Evolutionary conservation across 2,888 invertebrate genomes (phyloP), one percentile per base, ranked within the genome.

Genomic region (Digitonthophagus gazella): DNA sequence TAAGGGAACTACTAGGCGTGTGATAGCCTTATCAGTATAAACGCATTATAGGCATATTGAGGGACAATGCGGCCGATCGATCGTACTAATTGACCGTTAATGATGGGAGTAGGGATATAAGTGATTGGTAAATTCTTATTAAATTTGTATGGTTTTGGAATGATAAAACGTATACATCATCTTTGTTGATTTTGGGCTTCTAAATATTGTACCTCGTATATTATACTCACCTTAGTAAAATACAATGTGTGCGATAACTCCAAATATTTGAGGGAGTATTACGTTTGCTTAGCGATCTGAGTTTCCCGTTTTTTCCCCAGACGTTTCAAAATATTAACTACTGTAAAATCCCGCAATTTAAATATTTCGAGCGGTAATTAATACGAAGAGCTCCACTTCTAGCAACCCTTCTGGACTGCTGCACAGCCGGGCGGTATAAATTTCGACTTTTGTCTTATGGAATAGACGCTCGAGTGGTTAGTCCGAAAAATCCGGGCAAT

Each of bases 361-460:
- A 61, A 18, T 61, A 61, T 61, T 14, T 61, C 20, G 16, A 18
- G 18, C 4, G 19, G 61, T 19, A 61, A 61, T 61, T 61, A 20
- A n/a, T 18, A 19, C 8, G 61, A 18, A 61, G 61, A 19, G 20
- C 61, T n/a, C 15, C 18, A 19, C 19, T 18, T 19, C 18, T 61
- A 19, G 20, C 28, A 44, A 44, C 28, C 28, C 28, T 61, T 20
- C n/a, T n/a, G 61, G 61, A 20, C 5, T 18, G 1, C 19, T 16
- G 16, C n/a, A 61, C 61, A 16, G 18, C 5, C 61, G n/a, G 19
- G 61, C 16, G 19, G 19, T 19, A 61, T 61, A 61, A 61, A 61
- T 61, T 61, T 61, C 61, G 61, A 19, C 16, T 61, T 61, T 61
- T 61, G 61, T 61, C 16, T 61, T 58, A 58, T 61, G 61, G 61